Base-by-base conservation (phyloP, 2,888 invertebrate genomes). In the Harpagoxenus sublaevis region DNA sequence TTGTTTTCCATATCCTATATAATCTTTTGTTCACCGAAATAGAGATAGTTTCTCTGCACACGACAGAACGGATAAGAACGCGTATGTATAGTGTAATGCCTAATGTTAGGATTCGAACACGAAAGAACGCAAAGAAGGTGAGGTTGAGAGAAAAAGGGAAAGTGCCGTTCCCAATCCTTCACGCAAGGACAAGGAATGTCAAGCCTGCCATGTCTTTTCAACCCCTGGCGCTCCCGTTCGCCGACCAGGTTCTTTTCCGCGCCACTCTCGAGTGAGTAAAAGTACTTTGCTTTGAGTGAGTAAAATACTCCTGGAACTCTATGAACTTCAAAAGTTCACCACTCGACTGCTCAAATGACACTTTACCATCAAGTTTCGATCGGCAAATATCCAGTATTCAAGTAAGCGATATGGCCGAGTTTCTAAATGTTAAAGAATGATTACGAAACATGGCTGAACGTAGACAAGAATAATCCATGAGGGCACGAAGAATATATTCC, bases 1-100 rank as follows among this genome's bases (percentile, higher is more conserved):
- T 92, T 92, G 88, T 91, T 90, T 91, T 89, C 87, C 53, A 77
- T 83, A 71, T 77, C 74, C 82, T 62, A 65, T 66, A 77, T 63
- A 77, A 79, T 81, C 15, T 55, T 55, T 31, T 70, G 28, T 57
- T 18, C 68, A 10, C 15, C 68, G 18, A 77, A 51, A 28, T 28
- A 35, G 12, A 12, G 28, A 51, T 55, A 28, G 23, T 31, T 63
- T 63, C 5, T 53, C 5, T 55, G 42, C 65, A 35, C 31, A 75
- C 79, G 51, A 85, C 73, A 62, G 45, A 28, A 60, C 23, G 48
- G 60, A n/a, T 23, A 81, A 31, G 31, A 60, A 84, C 60, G 18
- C 57, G 78, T 84, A 65, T 1, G 78, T 84, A 65, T 1, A 51
- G 77, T 57, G 60, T 62, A 82, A 75, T 57, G 53, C 23, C 55